phyloP scores from a whole-genome alignment of 2,113 vertebrate genomes.

The Paraplagusia blochii region DNA sequence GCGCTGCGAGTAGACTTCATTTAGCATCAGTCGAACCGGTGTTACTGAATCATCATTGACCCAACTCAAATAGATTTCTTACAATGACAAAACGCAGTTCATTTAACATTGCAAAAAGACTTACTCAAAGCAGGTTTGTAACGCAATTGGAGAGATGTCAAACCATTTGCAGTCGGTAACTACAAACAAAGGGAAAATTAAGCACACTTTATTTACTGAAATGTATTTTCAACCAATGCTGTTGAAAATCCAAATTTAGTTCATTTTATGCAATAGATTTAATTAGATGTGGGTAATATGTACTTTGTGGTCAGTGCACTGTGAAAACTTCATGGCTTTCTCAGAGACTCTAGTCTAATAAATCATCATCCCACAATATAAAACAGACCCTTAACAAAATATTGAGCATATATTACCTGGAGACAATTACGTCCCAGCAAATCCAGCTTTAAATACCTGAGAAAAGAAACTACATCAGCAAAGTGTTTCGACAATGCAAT shows the following conservation, averaged over 20 bases:
- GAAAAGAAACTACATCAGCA: not conserved
- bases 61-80: constrained; percentile 17
- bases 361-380: constrained; percentile 55
- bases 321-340: constrained; percentile 47
- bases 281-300: no score
- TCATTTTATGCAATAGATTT: constrained; percentile 6
- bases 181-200: no score
- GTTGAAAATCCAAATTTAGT: no score
- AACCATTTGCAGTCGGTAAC: not conserved
- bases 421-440: not conserved
- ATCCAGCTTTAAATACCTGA: not conserved
- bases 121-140: not conserved
- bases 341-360: constrained; percentile 64
- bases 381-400: not conserved
- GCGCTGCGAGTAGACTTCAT: constrained; percentile 67
- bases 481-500: fast-evolving
- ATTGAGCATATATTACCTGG: constrained; percentile 3
- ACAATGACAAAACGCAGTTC: not conserved
- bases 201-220: no score
- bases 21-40: constrained; percentile 59
- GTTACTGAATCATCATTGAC: constrained; percentile 58
- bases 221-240: no score
- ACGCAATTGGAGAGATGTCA: no score
- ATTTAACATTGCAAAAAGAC: not conserved
- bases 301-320: constrained; percentile 58